Evolutionary conservation across 2,797 vertebrate species (phyloP).

Genomic region (Gadopsis marmoratus): DNA sequence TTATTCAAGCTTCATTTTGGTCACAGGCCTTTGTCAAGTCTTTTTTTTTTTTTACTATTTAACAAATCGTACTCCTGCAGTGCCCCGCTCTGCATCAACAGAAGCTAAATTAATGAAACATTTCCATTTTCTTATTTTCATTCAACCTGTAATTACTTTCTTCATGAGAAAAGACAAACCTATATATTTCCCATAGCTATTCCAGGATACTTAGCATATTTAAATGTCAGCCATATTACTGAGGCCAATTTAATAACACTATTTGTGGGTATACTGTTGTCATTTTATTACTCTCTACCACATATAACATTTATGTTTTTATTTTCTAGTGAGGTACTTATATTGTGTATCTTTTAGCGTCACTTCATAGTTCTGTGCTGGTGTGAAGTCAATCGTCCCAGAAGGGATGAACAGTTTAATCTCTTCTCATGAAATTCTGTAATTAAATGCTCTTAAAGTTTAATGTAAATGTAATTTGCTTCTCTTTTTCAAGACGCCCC

Average conservation of each 20-base stretch:
- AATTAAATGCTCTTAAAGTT: neutral
- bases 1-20: constrained; percentile 34
- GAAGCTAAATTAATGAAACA: constrained; percentile 20
- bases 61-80: constrained; percentile 21
- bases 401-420: constrained; percentile 2
- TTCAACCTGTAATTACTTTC: neutral
- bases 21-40: constrained; percentile 28
- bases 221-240: constrained; percentile 8
- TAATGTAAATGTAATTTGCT: neutral
- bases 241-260: neutral
- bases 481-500: neutral
- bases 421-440: neutral
- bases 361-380: neutral
- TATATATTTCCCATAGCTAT: neutral
- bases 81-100: constrained; percentile 5
- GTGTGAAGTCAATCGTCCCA: neutral
- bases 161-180: neutral
- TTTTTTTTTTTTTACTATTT: constrained; percentile 29
- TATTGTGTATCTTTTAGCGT: neutral
- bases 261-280: neutral
- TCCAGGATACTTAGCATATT: neutral
- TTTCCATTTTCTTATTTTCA: constrained; percentile 8
- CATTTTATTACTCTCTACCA: no score
- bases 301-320: no score
- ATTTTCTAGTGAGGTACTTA: neutral